Evolutionary conservation across 2,113 vertebrate genomes (phyloP).

Genomic region (Neolamprologus tretocephalus): DNA sequence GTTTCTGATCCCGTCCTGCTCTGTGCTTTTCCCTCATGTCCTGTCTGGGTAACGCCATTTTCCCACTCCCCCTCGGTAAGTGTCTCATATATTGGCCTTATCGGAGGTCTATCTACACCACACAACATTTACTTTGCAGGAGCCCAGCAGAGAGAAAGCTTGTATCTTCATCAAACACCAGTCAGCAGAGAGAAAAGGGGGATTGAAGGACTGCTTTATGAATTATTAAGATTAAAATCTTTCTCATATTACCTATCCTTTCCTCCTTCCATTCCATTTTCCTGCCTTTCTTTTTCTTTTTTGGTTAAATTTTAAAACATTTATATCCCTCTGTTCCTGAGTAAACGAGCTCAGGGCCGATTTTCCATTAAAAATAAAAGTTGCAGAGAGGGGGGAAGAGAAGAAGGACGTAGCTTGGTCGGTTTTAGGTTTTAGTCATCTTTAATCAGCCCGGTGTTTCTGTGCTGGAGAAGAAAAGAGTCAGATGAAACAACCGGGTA

Average conservation of each 20-base stretch:
- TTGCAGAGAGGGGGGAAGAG: slow-evolving; percentile 49
- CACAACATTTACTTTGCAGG: slow-evolving; percentile 55
- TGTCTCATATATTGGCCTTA: slow-evolving; percentile 54
- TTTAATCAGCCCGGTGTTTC: slow-evolving; percentile 72
- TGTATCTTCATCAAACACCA: slow-evolving; percentile 80
- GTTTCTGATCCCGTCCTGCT: slow-evolving; percentile 41
- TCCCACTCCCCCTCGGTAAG: slow-evolving; percentile 24
- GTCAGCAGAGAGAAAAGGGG: slow-evolving; percentile 63
- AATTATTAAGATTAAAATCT: slow-evolving; percentile 86
- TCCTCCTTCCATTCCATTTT: slow-evolving; percentile 69
- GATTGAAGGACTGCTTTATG: slow-evolving; percentile 74
- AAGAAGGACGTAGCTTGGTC: slow-evolving; percentile 24
- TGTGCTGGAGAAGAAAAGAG: slow-evolving; percentile 58
- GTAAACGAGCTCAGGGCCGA: slow-evolving; percentile 73
- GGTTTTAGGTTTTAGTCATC: slow-evolving; percentile 70
- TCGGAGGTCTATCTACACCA: slow-evolving; percentile 49
- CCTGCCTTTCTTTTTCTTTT: slow-evolving; percentile 51
- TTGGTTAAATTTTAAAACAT: slow-evolving; percentile 77
- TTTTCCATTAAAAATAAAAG: slow-evolving; percentile 81
- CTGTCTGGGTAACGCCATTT: slow-evolving; percentile 37
- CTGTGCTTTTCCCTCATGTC: slow-evolving; percentile 1
- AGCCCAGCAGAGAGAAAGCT: slow-evolving; percentile 61
- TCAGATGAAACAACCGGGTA: slow-evolving; percentile 68
- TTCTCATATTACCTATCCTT: slow-evolving; percentile 74
- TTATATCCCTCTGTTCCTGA: slow-evolving; percentile 77